Evolutionary conservation across 1,140 invertebrate species (phyloP), one percentile per base, ranked within the genome.

Genomic region (Eufriesea mexicana): DNA sequence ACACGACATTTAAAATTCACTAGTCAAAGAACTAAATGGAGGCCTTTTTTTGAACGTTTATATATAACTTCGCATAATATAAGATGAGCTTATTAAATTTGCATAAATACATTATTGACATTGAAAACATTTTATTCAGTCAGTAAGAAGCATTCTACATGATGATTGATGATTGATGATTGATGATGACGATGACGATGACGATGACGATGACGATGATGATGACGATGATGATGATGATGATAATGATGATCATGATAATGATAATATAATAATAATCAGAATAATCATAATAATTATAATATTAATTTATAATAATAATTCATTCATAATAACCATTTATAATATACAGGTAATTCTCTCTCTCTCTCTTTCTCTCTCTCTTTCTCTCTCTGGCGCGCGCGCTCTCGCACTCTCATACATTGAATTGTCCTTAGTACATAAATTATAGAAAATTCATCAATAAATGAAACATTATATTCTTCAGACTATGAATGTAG

Each of bases 61-160:
- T 8, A 51, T 70, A 28, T 25, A 5, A 49, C 6, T 77, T 67
- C 25, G 42, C 18, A 45, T 23, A 23, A 67, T 45, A 51, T 16
- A 51, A 51, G 12, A 16, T 51, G 16, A 51, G 14, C 49, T 51
- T 51, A 51, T 51, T 51, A 51, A 12, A 51, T 51, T 67, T 66
- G 10, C 9, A 25, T 42, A 18, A 61, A 68, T 54, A 49, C 51
- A 75, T 82, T 61, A 71, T 78, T 78, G 90, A 91, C 90, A 91
- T 91, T 91, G 89, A 93, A 94, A 94, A 94, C 93, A 93, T 94
- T 94, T 94, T 94, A 94, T 94, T 94, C 93, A 94, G 93, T 94
- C 93, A 93, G 92, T 94, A 94, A 94, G 93, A 94, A 93, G 93
- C 91, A 90, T 93, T 93, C 93, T 94, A 94, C 93, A 94, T 92